Evolutionary conservation across 2,888 invertebrate species (phyloP).

Genomic region (Cheilosia scutellata): DNA sequence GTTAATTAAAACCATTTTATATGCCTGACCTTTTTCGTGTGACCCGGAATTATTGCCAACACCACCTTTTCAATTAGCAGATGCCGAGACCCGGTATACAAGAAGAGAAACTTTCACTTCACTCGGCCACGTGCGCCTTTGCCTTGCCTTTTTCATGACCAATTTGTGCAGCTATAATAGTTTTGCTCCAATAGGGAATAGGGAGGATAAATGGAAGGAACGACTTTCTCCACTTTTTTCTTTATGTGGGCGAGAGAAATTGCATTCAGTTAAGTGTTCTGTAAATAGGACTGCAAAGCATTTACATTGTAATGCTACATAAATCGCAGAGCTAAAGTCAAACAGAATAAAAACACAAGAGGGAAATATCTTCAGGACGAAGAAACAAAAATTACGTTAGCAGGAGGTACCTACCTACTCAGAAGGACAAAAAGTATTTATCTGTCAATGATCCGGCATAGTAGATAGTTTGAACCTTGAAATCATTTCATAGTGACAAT

Average conservation of each 20-base stretch:
- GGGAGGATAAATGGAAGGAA: background rate
- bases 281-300: constrained; percentile 55
- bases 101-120: constrained; percentile 30
- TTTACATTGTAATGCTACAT: constrained; percentile 48
- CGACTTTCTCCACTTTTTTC: background rate
- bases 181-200: background rate
- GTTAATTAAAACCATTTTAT: constrained; percentile 72
- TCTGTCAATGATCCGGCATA: constrained; percentile 14
- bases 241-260: constrained; percentile 10
- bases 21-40: constrained; percentile 61
- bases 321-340: constrained; percentile 39
- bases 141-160: constrained; percentile 31
- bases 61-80: constrained; percentile 61
- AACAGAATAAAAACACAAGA: background rate
- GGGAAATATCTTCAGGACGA: background rate
- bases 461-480: constrained; percentile 19
- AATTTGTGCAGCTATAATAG: constrained; percentile 41
- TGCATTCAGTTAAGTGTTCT: constrained; percentile 52
- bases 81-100: constrained; percentile 13
- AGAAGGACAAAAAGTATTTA: constrained; percentile 14
- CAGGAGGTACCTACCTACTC: background rate
- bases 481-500: constrained; percentile 6
- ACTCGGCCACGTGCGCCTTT: background rate
- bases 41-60: constrained; percentile 43
- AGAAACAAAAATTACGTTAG: background rate